These are phyloP conservation scores for Troides helena DNA, from an alignment of 2,888 invertebrate species.

Conservation along the genomic window DNA sequence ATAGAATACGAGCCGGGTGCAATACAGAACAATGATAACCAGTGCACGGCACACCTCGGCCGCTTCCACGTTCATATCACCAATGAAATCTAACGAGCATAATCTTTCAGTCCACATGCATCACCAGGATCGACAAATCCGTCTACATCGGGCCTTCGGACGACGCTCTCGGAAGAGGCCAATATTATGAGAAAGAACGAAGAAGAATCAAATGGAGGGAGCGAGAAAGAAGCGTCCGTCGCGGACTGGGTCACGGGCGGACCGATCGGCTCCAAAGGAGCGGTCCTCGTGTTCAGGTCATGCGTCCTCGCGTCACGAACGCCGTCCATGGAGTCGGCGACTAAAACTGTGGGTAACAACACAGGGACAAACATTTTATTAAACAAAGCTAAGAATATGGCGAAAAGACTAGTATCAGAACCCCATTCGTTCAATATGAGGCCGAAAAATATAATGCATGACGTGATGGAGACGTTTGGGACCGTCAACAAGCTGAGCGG, in stretches of 20 bases:
- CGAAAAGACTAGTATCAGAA: slow-evolving; percentile 64
- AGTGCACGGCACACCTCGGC: no score
- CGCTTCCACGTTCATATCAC: no score
- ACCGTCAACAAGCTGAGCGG: slow-evolving; percentile 52
- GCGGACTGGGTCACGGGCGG: slow-evolving; percentile 81
- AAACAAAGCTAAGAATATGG: slow-evolving; percentile 75
- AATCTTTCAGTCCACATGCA: slow-evolving; percentile 73
- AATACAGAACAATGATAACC: no score
- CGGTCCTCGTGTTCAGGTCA: slow-evolving; percentile 84
- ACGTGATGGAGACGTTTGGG: slow-evolving; percentile 75
- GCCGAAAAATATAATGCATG: slow-evolving; percentile 73
- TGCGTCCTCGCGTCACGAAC: slow-evolving; percentile 78
- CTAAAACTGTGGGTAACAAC: slow-evolving; percentile 64
- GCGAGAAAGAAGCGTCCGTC: slow-evolving; percentile 58
- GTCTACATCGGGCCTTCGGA: slow-evolving; percentile 72
- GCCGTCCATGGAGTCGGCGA: slow-evolving; percentile 71
- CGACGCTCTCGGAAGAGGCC: slow-evolving; percentile 44
- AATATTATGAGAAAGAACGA: slow-evolving; percentile 72
- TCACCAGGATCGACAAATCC: slow-evolving; percentile 68
- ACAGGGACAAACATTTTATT: slow-evolving; percentile 67
- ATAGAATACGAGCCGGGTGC: no score
- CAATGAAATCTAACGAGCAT: no score
- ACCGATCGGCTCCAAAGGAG: slow-evolving; percentile 81
- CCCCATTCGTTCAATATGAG: slow-evolving; percentile 66
- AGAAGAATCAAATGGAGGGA: slow-evolving; percentile 51